Conservation (phyloP, 2,888 invertebrate species). For the Terebella lapidaria region DNA sequence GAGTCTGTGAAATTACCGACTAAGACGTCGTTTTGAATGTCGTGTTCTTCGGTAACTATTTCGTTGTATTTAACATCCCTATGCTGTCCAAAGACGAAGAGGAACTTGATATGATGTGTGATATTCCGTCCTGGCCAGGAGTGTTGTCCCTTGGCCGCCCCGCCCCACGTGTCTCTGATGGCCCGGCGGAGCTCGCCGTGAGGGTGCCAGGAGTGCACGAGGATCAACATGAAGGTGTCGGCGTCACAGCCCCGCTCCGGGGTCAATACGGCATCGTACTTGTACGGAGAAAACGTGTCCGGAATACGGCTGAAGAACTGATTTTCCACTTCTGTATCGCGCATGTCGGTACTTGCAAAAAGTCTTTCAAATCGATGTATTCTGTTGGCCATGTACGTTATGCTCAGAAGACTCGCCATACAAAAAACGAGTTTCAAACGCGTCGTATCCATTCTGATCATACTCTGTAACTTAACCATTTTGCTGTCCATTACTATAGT, state of each 20-base stretch:
- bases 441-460: too few species aligned
- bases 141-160: constrained; percentile 1
- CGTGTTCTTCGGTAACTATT: constrained; percentile 11
- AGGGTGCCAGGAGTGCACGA: constrained; percentile 57
- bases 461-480: too few species aligned
- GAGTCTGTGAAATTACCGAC: constrained; percentile 23
- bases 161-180: constrained; percentile 42
- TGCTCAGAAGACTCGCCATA: too few species aligned
- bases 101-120: constrained; percentile 10
- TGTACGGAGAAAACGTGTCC: not conserved
- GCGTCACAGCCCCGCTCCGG: constrained; percentile 5
- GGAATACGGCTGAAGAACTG: not conserved
- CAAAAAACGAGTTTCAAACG: too few species aligned
- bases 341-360: too few species aligned
- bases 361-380: too few species aligned
- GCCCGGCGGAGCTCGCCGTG: constrained; percentile 55
- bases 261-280: not conserved
- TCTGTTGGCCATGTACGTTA: too few species aligned
- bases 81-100: constrained; percentile 23
- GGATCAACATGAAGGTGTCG: constrained; percentile 17
- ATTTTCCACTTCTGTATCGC: not conserved
- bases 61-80: constrained; percentile 10
- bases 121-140: constrained; percentile 18
- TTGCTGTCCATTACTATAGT: too few species aligned
- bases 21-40: constrained; percentile 17